Evolutionary conservation across 2,113 vertebrate genomes (phyloP), one percentile per base, ranked within the genome.

Genomic region (Ptychochromis oligacanthus): DNA sequence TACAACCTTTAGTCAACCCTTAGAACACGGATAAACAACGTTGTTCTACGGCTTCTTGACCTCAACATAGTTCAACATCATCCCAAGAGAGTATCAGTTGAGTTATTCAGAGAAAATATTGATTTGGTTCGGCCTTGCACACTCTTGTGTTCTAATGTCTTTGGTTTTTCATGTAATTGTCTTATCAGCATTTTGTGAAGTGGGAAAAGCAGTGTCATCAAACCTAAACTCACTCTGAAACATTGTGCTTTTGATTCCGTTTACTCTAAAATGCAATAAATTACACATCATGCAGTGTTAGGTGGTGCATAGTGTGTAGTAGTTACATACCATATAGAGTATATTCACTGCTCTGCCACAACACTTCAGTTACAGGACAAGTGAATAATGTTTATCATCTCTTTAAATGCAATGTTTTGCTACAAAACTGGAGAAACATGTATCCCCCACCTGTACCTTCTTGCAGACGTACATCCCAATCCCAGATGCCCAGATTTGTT

Each of bases 221-320:
- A 84, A 81, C 26, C 81, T 83, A 83, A 93, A 84, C 91, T 89
- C 91, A 90, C 38, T 77, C 62, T 85, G 11, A 82, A 87, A 70
- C 38, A 24, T 74, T 79, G 64, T 88, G 77, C 40, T 81, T 82
- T 87, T 80, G 60, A 82, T 80, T 34, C 36, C n/a, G 74, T 59
- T 85, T 28, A 82, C 40, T 83, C 59, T 70, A 87, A 72, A 52
- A 72, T 43, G 22, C 46, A 31, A 52, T 72, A 31, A 20, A 79
- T 55, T 24, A 54, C 59, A 72, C 46, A 22, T 57, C 79, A 79
- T 86, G 81, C 79, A n/a, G n/a, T n/a, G n/a, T n/a, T n/a, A n/a
- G n/a, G n/a, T 70, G 6, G 15, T 11, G 0, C 17, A 52, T 20
- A 46, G 20, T 31, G 67, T 31, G 26, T 72, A 72, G 80, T 84